Conservation (phyloP, 2,113 vertebrate genomes). For the Toxotes chatareus region DNA sequence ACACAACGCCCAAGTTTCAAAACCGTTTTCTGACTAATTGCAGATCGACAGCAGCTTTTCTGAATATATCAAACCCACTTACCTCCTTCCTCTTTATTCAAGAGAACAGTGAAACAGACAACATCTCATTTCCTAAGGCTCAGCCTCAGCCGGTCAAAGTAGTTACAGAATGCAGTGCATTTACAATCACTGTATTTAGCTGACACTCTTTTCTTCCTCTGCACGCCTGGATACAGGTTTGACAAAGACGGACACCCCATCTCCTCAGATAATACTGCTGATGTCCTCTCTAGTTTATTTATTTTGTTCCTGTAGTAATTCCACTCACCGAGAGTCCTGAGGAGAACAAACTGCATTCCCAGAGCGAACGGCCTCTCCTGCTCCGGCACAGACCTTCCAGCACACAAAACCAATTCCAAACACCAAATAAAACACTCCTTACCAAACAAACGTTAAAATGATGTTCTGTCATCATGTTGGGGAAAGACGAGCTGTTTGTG, state of each 20-base stretch:
- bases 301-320: neutral
- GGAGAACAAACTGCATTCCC: slow-evolving; percentile 99
- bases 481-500: too few relatives aligned
- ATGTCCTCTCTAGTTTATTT: neutral
- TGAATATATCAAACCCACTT: neutral
- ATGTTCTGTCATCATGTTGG: too few relatives aligned
- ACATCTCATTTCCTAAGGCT: neutral
- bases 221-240: neutral
- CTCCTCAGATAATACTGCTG: neutral
- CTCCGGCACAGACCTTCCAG: slow-evolving; percentile 93
- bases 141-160: neutral
- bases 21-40: slow-evolving; percentile 9
- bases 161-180: too few relatives aligned
- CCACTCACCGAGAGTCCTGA: slow-evolving; percentile 95
- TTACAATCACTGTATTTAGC: too few relatives aligned
- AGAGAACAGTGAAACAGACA: neutral
- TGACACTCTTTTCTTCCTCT: neutral
- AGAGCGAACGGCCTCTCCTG: slow-evolving; percentile 96
- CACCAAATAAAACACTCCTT: too few relatives aligned
- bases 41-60: neutral
- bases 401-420: neutral
- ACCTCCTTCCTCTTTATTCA: neutral
- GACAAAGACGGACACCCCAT: neutral
- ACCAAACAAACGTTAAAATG: too few relatives aligned
- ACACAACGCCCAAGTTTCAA: neutral